Percentiles rank a stretch among this genome's conserved stretches.
Conservation (phyloP, 37 sponge, comb jelly and placozoan species). For the Aphrocallistes beatrix region DNA sequence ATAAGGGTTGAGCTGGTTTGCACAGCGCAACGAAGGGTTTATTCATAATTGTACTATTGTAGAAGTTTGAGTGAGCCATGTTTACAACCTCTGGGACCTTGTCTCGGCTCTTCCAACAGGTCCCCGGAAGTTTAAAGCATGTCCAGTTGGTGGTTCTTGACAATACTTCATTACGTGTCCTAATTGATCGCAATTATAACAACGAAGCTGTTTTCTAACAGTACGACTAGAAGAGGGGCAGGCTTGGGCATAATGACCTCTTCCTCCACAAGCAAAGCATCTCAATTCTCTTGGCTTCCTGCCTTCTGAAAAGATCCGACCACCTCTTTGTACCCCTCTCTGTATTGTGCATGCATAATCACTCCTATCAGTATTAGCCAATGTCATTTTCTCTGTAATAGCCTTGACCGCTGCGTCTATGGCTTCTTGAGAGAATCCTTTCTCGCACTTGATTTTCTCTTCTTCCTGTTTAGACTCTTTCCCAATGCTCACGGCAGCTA, state of each 20-base stretch:
- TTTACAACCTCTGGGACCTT: background rate
- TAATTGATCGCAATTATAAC: background rate
- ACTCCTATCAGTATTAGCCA: no score
- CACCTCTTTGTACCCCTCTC: no score
- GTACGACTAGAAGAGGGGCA: background rate
- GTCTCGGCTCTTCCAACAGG: conserved; percentile 17
- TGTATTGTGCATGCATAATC: no score
- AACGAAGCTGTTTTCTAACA: background rate
- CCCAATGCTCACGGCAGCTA: no score
- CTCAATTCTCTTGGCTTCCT: background rate
- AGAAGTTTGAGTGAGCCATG: background rate
- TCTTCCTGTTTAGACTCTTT: no score
- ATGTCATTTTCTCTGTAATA: no score
- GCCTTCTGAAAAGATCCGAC: no score
- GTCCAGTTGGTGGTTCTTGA: background rate
- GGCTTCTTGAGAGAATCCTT: no score
- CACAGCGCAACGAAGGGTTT: background rate
- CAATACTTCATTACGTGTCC: background rate
- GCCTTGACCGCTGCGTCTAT: no score
- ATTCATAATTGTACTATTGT: no score
- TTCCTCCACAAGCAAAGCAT: conserved; percentile 9
- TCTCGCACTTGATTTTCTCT: no score
- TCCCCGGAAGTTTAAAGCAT: background rate
- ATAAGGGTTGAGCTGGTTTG: background rate
- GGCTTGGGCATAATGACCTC: background rate